Percentiles rank a stretch among this genome's conserved stretches.
Conservation (phyloP, 2,113 vertebrate species). For the Esox niger region DNA sequence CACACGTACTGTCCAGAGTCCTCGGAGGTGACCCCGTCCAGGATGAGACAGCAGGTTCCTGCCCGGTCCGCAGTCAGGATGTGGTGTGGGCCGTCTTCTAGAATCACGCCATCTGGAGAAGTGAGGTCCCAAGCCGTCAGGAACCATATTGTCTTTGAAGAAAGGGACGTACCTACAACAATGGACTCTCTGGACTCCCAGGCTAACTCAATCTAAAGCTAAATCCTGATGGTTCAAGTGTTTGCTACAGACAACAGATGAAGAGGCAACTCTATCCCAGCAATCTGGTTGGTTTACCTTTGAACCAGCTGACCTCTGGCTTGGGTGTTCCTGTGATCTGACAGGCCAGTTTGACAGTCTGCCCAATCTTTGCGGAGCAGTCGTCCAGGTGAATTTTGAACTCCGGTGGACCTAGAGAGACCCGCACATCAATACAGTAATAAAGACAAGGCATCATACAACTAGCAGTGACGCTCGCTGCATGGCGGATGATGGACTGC, state of each 20-base stretch:
- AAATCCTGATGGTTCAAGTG: too few species aligned
- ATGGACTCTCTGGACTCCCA: too few species aligned
- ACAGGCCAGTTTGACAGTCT: slow-evolving; percentile 90
- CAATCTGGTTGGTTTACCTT: slow-evolving; percentile 89
- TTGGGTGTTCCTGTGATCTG: slow-evolving; percentile 84
- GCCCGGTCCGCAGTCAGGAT: slow-evolving; percentile 87
- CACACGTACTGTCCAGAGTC: slow-evolving; percentile 94
- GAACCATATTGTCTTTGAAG: neutral
- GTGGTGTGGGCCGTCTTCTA: slow-evolving; percentile 88
- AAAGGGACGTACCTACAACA: too few species aligned
- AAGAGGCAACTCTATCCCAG: too few species aligned
- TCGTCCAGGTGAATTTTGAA: slow-evolving; percentile 83
- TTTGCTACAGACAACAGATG: too few species aligned
- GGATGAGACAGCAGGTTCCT: slow-evolving; percentile 82
- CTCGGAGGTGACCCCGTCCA: slow-evolving; percentile 79
- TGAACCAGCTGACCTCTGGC: slow-evolving; percentile 87
- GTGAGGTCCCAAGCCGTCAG: neutral
- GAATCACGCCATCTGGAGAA: slow-evolving; percentile 80
- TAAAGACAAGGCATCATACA: neutral
- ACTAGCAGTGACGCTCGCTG: too few species aligned
- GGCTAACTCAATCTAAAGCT: too few species aligned
- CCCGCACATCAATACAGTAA: slow-evolving; percentile 4
- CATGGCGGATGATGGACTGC: too few species aligned
- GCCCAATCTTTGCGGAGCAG: slow-evolving; percentile 82
- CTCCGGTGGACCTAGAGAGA: slow-evolving; percentile 78